phyloP scores from a whole-genome alignment of 2,797 vertebrate genomes.

The Linurgus olivaceus region DNA sequence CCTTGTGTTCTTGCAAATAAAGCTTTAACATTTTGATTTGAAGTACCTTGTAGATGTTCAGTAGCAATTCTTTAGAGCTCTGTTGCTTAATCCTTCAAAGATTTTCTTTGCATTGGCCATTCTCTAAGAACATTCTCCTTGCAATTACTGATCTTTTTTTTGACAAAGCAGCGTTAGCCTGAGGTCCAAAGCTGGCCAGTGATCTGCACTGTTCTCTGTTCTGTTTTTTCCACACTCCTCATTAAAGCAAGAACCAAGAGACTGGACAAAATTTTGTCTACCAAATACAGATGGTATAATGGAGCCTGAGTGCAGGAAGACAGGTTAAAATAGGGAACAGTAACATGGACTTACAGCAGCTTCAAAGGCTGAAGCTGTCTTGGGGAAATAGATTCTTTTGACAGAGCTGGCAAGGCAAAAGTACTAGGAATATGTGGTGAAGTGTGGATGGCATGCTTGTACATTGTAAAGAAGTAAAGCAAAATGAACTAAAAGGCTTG shows the following conservation, averaged over 20 bases:
- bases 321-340: not conserved
- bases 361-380: not conserved
- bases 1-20: not conserved
- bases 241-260: not conserved
- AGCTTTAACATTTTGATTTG: not conserved
- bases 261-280: not conserved
- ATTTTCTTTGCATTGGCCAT: not conserved
- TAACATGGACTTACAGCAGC: too few relatives aligned
- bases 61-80: not conserved
- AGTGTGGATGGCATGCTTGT: not conserved
- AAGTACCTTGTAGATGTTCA: not conserved
- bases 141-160: not conserved
- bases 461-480: not conserved
- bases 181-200: not conserved
- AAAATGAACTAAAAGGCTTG: not conserved
- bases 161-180: not conserved
- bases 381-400: not conserved
- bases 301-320: not conserved
- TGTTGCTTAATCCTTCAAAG: not conserved
- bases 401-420: not conserved
- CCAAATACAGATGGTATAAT: not conserved
- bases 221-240: not conserved
- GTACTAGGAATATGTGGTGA: not conserved
- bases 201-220: not conserved
- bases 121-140: not conserved